Evolutionary conservation across 2,888 invertebrate genomes (phyloP).

Genomic region (Lithophane ornitopus): DNA sequence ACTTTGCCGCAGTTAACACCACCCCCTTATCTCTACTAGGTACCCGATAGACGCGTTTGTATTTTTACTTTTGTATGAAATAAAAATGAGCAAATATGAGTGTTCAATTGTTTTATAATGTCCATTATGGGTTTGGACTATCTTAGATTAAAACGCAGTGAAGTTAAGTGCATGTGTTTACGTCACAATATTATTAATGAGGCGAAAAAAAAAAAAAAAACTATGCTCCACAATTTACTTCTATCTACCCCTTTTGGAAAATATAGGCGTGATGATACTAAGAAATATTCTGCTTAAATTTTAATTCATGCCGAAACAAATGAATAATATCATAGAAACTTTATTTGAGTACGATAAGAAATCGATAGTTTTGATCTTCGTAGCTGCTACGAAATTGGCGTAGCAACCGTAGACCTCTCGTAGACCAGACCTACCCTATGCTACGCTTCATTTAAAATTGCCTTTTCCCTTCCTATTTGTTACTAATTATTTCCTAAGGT

Average conservation of each 20-base stretch:
- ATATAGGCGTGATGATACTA: not conserved
- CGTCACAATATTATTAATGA: too few species aligned
- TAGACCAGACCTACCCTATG: constrained; percentile 50
- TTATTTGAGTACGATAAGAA: not conserved
- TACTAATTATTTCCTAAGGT: not conserved
- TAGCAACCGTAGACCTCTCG: constrained; percentile 66
- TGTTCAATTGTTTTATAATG: not conserved
- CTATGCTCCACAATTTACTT: not conserved
- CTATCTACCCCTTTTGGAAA: not conserved
- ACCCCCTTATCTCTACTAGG: constrained; percentile 77
- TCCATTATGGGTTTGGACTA: too few species aligned
- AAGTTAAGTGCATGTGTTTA: not conserved
- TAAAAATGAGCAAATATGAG: constrained; percentile 3
- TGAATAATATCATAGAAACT: not conserved
- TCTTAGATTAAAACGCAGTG: not conserved
- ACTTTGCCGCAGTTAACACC: constrained; percentile 74
- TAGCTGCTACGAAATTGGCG: constrained; percentile 62
- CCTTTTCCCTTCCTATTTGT: constrained; percentile 7
- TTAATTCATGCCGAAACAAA: not conserved
- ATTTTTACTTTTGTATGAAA: constrained; percentile 17
- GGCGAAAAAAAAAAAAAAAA: not conserved
- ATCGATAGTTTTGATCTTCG: constrained; percentile 33
- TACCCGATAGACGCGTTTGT: constrained; percentile 58
- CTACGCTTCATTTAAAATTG: constrained; percentile 40
- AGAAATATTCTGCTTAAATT: not conserved